These are phyloP conservation scores for Phalloptychus januarius DNA, from an alignment of 2,797 vertebrate genomes.

Conservation along the genomic window DNA sequence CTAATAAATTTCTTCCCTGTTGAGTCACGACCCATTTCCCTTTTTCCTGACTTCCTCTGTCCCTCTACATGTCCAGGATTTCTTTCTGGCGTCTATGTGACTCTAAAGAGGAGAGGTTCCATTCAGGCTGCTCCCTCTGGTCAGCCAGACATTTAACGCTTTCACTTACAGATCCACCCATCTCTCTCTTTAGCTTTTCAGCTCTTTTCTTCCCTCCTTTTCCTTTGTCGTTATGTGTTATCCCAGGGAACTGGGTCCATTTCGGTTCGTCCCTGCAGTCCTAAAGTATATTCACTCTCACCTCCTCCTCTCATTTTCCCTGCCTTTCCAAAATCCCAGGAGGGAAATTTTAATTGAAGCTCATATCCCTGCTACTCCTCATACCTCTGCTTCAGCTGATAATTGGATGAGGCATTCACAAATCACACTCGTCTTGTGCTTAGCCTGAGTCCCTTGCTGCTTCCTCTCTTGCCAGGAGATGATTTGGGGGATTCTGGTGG, in stretches of 20 bases:
- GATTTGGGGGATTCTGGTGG: conserved; percentile 27
- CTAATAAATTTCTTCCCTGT: conserved; percentile 53
- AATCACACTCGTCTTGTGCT: conserved; percentile 36
- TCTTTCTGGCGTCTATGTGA: conserved; percentile 26
- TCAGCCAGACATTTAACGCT: conserved; percentile 8
- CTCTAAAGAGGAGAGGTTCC: conserved; percentile 26
- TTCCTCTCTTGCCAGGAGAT: conserved; percentile 18
- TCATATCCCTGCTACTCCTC: conserved; percentile 31
- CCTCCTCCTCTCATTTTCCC: conserved; percentile 38
- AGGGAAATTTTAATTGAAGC: conserved; percentile 59
- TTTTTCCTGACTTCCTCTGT: conserved; percentile 14
- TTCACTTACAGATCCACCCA: conserved; percentile 36
- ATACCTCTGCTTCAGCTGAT: conserved; percentile 45
- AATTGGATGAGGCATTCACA: conserved; percentile 66
- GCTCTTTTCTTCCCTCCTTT: conserved; percentile 28
- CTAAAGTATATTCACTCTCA: conserved; percentile 16
- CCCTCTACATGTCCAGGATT: conserved; percentile 22
- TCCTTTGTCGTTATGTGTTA: conserved; percentile 49
- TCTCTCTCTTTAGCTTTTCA: conserved; percentile 24
- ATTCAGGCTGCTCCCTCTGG: conserved; percentile 21
- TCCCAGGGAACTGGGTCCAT: conserved; percentile 39
- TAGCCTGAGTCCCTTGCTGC: not conserved
- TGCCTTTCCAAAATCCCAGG: conserved; percentile 28
- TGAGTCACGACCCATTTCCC: conserved; percentile 45
- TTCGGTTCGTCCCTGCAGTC: conserved; percentile 45